These are phyloP conservation scores for Xylocampa areola DNA, from an alignment of 2,888 invertebrate genomes.

Conservation along the genomic window DNA sequence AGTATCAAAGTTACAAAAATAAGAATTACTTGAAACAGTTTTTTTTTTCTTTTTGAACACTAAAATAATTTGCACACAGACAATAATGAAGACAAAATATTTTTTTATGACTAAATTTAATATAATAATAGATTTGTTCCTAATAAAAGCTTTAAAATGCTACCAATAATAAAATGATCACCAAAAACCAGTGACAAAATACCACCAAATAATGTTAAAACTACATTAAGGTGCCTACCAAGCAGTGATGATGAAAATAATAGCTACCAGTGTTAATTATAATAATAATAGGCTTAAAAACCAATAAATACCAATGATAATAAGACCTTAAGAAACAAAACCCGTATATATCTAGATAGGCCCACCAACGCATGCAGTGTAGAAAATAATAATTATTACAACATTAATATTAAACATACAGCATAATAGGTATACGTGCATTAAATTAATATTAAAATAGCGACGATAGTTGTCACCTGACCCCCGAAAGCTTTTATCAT, in stretches of 20 bases:
- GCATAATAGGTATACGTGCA: too few relatives aligned
- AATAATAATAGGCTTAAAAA: conserved; percentile 17
- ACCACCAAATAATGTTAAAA: conserved; percentile 11
- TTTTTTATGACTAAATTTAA: too few relatives aligned
- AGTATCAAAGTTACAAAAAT: too few relatives aligned
- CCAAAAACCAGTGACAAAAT: neutral
- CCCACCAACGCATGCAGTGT: conserved; percentile 65
- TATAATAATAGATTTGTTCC: too few relatives aligned
- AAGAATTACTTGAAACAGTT: too few relatives aligned
- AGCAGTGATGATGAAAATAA: conserved; percentile 17
- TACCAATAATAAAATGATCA: neutral
- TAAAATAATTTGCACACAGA: too few relatives aligned
- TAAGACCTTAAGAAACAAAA: conserved; percentile 60
- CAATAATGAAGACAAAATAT: too few relatives aligned
- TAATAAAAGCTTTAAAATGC: too few relatives aligned
- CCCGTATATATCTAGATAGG: conserved; percentile 63
- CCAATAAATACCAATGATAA: conserved; percentile 31
- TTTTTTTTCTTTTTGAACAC: too few relatives aligned
- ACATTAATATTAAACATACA: conserved; percentile 4
- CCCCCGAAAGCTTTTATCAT: too few relatives aligned
- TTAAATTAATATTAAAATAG: neutral
- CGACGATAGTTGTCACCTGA: too few relatives aligned
- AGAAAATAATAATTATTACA: conserved; percentile 28
- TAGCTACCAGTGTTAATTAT: conserved; percentile 24
- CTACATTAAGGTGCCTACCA: neutral